phyloP scores from a whole-genome alignment of 2,888 invertebrate species.

The Barypeithes pellucidus region DNA sequence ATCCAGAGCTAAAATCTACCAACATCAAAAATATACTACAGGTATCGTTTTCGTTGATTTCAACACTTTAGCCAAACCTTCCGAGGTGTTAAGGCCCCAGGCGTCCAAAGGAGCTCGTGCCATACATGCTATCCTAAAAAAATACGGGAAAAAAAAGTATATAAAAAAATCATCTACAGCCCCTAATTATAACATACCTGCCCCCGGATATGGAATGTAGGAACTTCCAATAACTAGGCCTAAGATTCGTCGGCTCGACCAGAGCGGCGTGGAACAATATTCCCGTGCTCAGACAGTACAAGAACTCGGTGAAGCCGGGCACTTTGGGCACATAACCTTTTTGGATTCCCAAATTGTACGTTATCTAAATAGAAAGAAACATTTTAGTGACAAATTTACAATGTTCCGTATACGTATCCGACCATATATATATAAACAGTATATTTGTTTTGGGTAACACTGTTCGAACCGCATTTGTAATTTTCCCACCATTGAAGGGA shows the following conservation, averaged over 20 bases:
- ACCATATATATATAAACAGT: too few species aligned
- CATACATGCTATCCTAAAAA: constrained; percentile 75
- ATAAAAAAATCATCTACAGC: background rate
- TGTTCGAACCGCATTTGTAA: too few species aligned
- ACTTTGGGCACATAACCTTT: constrained; percentile 78
- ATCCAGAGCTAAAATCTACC: background rate
- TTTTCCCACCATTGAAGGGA: too few species aligned
- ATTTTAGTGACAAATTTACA: background rate
- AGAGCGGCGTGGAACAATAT: constrained; percentile 85
- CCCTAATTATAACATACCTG: constrained; percentile 70
- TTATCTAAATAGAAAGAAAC: constrained; percentile 72
- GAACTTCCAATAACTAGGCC: constrained; percentile 90
- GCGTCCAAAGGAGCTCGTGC: constrained; percentile 74
- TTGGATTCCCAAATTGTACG: constrained; percentile 82
- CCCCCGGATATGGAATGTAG: constrained; percentile 82
- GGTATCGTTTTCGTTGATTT: constrained; percentile 69
- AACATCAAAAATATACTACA: constrained; percentile 56
- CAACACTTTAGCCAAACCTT: constrained; percentile 71
- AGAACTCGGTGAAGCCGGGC: constrained; percentile 79
- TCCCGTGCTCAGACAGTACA: constrained; percentile 86
- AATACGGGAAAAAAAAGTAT: background rate
- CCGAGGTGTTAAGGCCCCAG: constrained; percentile 76
- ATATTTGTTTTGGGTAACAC: too few species aligned
- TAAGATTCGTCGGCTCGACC: constrained; percentile 83
- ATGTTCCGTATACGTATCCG: too few species aligned